Evolutionary conservation across 2,888 invertebrate species (phyloP).

Genomic region (Parnassius mnemosyne): DNA sequence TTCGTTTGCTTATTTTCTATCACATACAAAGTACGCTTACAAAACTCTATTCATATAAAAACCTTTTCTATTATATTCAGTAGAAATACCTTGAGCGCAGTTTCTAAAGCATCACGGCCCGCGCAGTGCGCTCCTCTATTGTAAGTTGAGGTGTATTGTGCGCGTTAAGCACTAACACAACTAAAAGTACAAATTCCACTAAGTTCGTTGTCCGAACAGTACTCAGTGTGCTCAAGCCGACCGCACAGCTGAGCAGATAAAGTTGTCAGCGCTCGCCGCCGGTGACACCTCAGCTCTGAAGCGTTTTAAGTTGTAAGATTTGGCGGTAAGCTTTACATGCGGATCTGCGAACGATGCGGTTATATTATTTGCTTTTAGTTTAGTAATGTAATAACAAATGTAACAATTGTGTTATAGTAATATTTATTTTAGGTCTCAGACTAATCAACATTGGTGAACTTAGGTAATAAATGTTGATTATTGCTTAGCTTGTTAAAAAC

Average conservation of each 20-base stretch:
- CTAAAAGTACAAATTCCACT: conserved; percentile 25
- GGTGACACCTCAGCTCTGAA: conserved; percentile 36
- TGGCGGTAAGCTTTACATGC: conserved; percentile 19
- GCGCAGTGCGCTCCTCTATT: conserved; percentile 3
- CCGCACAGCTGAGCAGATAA: conserved; percentile 56
- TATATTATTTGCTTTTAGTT: no score
- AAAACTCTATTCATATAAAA: conserved; percentile 6
- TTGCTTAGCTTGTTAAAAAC: no score
- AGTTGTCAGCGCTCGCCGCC: conserved; percentile 51
- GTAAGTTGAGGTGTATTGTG: conserved; percentile 14
- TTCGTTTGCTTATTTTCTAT: not conserved
- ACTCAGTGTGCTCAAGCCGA: conserved; percentile 45
- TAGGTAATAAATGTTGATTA: no score
- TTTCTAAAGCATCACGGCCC: conserved; percentile 14
- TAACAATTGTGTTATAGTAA: no score
- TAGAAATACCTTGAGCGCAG: conserved; percentile 7
- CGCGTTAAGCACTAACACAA: conserved; percentile 20
- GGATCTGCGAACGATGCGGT: no score
- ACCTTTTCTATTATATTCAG: conserved; percentile 12
- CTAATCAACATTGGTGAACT: no score
- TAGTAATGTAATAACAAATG: no score
- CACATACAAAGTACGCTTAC: not conserved
- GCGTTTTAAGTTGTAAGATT: conserved; percentile 27
- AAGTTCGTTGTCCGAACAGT: conserved; percentile 39
- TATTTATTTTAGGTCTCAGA: no score